Percentiles rank a stretch among this genome's conserved stretches.
Evolutionary conservation across 2,113 vertebrate species (phyloP).

Genomic region (Lycocorax pyrrhopterus): DNA sequence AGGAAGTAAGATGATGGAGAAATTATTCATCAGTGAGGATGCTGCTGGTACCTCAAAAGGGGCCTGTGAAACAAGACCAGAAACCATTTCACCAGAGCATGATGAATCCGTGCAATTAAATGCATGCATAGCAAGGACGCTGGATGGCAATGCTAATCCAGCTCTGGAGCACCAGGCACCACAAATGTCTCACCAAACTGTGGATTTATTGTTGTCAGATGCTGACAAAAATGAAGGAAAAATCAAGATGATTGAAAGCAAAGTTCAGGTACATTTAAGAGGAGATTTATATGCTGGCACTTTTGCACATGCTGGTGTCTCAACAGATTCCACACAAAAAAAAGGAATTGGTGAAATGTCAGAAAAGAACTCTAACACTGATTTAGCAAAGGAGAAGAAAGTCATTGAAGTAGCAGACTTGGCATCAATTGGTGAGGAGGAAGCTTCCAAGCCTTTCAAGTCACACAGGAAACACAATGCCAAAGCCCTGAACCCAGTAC

Average conservation of each 20-base stretch:
- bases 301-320: neutral
- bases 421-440: conserved; percentile 31
- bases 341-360: neutral
- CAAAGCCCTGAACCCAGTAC: neutral
- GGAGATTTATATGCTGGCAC: conserved; percentile 3
- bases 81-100: neutral
- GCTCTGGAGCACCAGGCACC: neutral
- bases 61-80: neutral
- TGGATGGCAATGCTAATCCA: conserved; percentile 73
- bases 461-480: neutral
- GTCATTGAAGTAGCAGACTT: conserved; percentile 46
- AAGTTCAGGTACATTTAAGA: conserved; percentile 31
- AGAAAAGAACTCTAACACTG: neutral
- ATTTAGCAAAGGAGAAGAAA: conserved; percentile 11
- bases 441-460: neutral
- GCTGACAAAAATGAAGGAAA: conserved; percentile 35
- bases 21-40: conserved; percentile 38
- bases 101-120: conserved; percentile 34
- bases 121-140: neutral
- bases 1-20: neutral
- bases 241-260: conserved; percentile 22
- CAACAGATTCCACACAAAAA: neutral
- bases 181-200: neutral
- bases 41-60: neutral
- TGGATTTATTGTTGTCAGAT: conserved; percentile 3